Evolutionary conservation across 2,888 invertebrate genomes (phyloP).

Genomic region (Cataglyphis altisquamis): DNA sequence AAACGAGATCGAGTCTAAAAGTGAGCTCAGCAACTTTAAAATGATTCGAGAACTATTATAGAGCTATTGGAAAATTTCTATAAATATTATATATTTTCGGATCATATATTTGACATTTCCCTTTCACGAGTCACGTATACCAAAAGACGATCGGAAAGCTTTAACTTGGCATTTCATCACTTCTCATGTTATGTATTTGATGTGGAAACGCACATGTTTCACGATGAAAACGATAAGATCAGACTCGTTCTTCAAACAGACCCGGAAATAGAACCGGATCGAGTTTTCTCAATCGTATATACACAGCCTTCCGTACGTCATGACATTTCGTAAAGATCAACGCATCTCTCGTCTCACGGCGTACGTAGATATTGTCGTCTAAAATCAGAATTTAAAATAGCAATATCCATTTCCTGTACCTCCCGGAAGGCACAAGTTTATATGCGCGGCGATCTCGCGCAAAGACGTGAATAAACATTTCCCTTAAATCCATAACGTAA

Average conservation of each 20-base stretch:
- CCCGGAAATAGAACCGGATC: constrained; percentile 53
- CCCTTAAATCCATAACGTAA: constrained; percentile 43
- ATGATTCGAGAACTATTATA: constrained; percentile 5
- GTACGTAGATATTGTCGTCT: constrained; percentile 10
- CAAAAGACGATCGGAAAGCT: not conserved
- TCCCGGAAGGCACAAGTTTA: constrained; percentile 44
- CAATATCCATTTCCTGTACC: constrained; percentile 52
- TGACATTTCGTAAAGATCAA: constrained; percentile 67
- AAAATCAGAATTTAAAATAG: constrained; percentile 51
- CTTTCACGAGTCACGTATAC: constrained; percentile 25
- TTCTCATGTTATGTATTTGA: constrained; percentile 29
- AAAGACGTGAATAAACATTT: constrained; percentile 63
- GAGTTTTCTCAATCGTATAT: constrained; percentile 20
- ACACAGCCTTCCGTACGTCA: constrained; percentile 40
- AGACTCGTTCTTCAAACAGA: constrained; percentile 49
- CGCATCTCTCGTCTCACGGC: constrained; percentile 15
- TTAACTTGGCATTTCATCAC: constrained; percentile 50
- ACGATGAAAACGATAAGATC: constrained; percentile 48
- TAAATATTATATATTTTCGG: constrained; percentile 24
- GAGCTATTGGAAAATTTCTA: constrained; percentile 18
- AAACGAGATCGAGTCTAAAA: constrained; percentile 3
- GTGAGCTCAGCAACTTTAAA: constrained; percentile 29
- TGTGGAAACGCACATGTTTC: constrained; percentile 32
- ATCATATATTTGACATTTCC: constrained; percentile 37
- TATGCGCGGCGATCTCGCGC: constrained; percentile 43